These are phyloP conservation scores for Lonchura striata DNA, from an alignment of 2,113 vertebrate species.

Conservation along the genomic window DNA sequence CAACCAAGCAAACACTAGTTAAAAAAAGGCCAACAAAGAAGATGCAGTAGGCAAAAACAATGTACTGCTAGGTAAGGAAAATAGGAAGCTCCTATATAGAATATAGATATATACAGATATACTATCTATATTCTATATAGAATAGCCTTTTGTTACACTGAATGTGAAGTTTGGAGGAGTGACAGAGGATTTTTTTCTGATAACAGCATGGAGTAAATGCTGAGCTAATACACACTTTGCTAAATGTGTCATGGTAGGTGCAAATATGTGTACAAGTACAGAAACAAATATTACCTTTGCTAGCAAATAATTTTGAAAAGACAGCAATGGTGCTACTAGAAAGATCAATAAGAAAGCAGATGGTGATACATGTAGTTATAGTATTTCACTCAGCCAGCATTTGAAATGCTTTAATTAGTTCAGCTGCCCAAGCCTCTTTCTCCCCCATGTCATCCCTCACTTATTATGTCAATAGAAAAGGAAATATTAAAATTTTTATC, in stretches of 20 bases:
- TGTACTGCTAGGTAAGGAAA: not conserved
- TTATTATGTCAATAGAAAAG: not conserved
- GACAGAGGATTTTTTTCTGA: not conserved
- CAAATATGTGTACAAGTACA: not conserved
- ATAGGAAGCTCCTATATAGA: not conserved
- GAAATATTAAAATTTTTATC: not conserved
- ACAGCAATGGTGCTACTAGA: not conserved
- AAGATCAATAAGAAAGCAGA: slow-evolving; percentile 3
- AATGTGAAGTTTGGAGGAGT: not conserved
- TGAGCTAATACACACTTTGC: not conserved
- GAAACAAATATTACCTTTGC: not conserved
- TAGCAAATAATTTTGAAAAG: not conserved
- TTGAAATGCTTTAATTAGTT: slow-evolving; percentile 18
- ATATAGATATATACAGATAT: too few species aligned
- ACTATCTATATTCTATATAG: too few species aligned
- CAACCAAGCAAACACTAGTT: not conserved
- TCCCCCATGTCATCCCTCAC: not conserved
- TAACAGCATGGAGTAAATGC: not conserved
- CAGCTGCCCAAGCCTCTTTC: not conserved
- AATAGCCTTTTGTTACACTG: not conserved
- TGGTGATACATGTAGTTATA: not conserved
- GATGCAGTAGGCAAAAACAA: not conserved
- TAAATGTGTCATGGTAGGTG: not conserved
- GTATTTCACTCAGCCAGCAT: not conserved
- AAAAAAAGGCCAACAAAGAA: not conserved